phyloP scores from a whole-genome alignment of 2,888 invertebrate genomes.

The Cremastinae sp. region DNA sequence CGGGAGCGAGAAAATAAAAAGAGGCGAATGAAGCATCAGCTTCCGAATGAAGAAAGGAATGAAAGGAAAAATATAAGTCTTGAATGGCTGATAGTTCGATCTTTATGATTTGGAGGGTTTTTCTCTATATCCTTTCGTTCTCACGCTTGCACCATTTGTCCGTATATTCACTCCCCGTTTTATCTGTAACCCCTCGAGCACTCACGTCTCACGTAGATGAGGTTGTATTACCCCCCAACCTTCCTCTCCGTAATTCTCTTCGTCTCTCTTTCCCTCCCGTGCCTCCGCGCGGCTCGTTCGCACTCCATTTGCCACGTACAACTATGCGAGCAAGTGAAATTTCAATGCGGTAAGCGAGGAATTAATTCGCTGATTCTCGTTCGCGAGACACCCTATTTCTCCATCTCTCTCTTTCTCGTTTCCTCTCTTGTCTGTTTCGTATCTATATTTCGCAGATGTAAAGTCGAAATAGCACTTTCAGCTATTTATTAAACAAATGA shows the following conservation, averaged over 20 bases:
- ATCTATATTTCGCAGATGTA: not conserved
- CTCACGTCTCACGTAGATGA: conserved; percentile 22
- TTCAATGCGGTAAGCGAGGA: conserved; percentile 45
- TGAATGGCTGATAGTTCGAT: not conserved
- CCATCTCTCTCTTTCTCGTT: not conserved
- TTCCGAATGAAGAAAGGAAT: conserved; percentile 8
- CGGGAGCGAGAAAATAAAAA: too few species aligned
- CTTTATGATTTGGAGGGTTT: not conserved
- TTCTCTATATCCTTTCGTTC: conserved; percentile 13
- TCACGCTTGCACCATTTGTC: conserved; percentile 10
- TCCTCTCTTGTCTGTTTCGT: too few species aligned
- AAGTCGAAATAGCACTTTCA: not conserved
- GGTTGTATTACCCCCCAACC: conserved; percentile 19
- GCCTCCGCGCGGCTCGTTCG: conserved; percentile 33
- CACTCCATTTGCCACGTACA: conserved; percentile 52
- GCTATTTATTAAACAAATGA: too few species aligned
- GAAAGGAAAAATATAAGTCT: conserved; percentile 44
- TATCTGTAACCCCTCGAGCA: conserved; percentile 13
- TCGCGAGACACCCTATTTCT: conserved; percentile 16
- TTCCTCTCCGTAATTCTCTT: not conserved
- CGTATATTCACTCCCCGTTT: conserved; percentile 14
- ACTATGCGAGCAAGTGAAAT: conserved; percentile 46
- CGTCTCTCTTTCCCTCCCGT: not conserved
- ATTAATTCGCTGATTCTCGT: conserved; percentile 41
- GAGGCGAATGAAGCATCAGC: too few species aligned